Evolutionary conservation across 2,888 invertebrate species (phyloP).

Genomic region (Leptinotarsa peninsularis): DNA sequence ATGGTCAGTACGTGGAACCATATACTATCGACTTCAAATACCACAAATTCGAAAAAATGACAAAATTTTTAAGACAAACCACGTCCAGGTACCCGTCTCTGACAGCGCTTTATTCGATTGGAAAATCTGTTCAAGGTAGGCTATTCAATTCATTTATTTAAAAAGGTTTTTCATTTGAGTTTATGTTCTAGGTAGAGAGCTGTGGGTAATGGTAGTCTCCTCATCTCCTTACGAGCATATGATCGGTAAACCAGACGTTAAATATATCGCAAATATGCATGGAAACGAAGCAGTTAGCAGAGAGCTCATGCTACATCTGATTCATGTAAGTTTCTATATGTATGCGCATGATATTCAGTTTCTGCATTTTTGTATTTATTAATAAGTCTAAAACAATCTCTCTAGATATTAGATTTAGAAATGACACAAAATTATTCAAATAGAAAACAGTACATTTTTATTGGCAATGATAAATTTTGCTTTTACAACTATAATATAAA

Average conservation of each 20-base stretch:
- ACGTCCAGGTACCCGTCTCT: constrained; percentile 86
- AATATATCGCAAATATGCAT: constrained; percentile 96
- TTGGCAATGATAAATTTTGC: no score
- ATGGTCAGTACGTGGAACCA: constrained; percentile 51
- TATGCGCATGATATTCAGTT: no score
- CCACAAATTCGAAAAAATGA: constrained; percentile 89
- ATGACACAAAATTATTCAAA: no score
- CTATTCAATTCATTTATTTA: not conserved
- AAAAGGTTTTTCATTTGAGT: constrained; percentile 3
- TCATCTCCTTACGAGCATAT: constrained; percentile 91
- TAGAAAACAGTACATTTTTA: no score
- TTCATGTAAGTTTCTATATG: constrained; percentile 67
- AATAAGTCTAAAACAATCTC: no score
- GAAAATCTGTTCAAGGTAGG: constrained; percentile 90
- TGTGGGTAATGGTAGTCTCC: constrained; percentile 95
- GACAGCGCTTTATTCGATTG: constrained; percentile 92
- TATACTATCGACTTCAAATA: constrained; percentile 79
- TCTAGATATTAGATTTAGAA: no score
- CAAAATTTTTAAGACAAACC: constrained; percentile 82
- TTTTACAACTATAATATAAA: no score
- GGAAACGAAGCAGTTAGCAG: constrained; percentile 97
- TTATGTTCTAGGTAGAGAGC: constrained; percentile 78
- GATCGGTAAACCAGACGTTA: constrained; percentile 96
- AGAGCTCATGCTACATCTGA: constrained; percentile 91
- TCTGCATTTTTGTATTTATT: no score